Evolutionary conservation across 2,888 invertebrate species (phyloP).

Genomic region (Blera fallax): DNA sequence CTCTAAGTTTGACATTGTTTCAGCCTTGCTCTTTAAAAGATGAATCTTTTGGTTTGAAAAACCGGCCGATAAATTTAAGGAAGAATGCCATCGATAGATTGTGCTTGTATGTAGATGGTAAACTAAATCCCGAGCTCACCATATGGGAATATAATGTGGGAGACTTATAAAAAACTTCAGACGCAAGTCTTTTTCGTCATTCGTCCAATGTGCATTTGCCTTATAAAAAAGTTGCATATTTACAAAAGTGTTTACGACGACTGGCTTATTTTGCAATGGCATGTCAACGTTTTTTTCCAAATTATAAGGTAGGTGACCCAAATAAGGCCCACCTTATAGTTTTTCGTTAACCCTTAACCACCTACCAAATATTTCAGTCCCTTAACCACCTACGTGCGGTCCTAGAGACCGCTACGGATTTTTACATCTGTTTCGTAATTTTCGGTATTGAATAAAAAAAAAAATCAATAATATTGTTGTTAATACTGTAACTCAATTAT

Average conservation of each 20-base stretch:
- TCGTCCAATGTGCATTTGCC: neutral
- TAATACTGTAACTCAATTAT: too few species aligned
- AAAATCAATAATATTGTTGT: neutral
- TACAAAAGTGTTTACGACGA: neutral
- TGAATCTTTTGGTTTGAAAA: neutral
- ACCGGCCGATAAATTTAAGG: neutral
- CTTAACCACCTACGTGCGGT: neutral
- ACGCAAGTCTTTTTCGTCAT: neutral
- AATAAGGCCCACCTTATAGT: too few species aligned
- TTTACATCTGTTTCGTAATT: neutral
- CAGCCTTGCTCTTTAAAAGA: neutral
- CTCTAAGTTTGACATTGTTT: slow-evolving; percentile 5
- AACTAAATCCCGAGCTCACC: neutral
- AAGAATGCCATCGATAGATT: neutral
- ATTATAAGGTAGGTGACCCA: too few species aligned
- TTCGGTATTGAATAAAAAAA: neutral
- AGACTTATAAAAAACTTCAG: neutral
- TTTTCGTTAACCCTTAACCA: neutral
- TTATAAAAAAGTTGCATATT: neutral
- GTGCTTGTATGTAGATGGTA: neutral
- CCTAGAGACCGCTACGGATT: neutral
- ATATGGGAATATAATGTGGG: neutral
- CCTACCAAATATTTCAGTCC: neutral
- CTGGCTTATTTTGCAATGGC: neutral
- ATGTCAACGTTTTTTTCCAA: neutral